Conservation (phyloP, 2,888 invertebrate genomes). For the Dione vanillae region DNA sequence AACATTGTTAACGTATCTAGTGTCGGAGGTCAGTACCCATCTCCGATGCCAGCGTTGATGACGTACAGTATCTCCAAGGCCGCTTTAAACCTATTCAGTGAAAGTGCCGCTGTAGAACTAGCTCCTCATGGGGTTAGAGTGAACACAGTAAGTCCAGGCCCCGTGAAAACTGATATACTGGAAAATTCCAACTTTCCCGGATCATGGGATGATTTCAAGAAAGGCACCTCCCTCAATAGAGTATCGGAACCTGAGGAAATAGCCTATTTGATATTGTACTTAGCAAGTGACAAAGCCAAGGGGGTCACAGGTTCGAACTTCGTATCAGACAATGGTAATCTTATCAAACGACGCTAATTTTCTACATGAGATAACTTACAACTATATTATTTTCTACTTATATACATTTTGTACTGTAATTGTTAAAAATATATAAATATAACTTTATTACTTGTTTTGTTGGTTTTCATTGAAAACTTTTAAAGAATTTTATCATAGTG, state of each 20-base stretch:
- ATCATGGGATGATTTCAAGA: conserved; percentile 49
- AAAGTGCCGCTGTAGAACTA: conserved; percentile 87
- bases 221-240: conserved; percentile 51
- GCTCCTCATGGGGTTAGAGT: conserved; percentile 85
- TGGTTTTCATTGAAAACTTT: not conserved
- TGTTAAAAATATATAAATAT: not conserved
- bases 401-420: not conserved
- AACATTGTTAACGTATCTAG: conserved; percentile 61
- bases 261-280: conserved; percentile 48
- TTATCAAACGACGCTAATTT: conserved; percentile 42
- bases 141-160: conserved; percentile 90
- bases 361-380: not conserved
- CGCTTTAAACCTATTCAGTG: conserved; percentile 89
- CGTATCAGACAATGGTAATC: conserved; percentile 37
- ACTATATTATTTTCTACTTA: not conserved
- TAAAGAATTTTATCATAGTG: too few species aligned
- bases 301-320: conserved; percentile 49
- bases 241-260: conserved; percentile 52
- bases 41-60: conserved; percentile 34
- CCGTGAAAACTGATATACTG: conserved; percentile 74
- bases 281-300: conserved; percentile 51
- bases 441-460: not conserved
- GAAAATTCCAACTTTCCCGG: conserved; percentile 1
- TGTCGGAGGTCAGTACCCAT: conserved; percentile 31
- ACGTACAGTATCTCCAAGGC: conserved; percentile 88